phyloP scores from a whole-genome alignment of 2,888 invertebrate genomes.

The Hirtodrosophila trivittata region DNA sequence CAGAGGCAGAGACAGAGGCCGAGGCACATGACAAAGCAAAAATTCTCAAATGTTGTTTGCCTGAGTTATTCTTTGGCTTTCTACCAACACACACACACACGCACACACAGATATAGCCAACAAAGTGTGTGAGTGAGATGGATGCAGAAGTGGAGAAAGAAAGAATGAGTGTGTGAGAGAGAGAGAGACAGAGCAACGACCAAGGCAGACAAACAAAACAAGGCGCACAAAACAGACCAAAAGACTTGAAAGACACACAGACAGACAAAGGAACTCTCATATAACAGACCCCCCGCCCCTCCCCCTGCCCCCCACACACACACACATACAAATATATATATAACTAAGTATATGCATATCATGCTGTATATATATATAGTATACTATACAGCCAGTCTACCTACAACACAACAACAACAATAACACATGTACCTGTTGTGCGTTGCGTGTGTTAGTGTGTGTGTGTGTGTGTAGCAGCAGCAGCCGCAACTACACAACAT shows the following conservation, averaged over 20 bases:
- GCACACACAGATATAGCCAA: constrained; percentile 13
- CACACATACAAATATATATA: constrained; percentile 11
- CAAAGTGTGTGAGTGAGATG: no score
- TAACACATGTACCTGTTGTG: constrained; percentile 57
- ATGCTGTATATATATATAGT: constrained; percentile 28
- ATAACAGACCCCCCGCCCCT: constrained; percentile 54
- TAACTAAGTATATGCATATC: constrained; percentile 28
- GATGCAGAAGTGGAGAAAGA: no score
- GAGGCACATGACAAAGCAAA: constrained; percentile 62
- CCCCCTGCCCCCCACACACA: constrained; percentile 34
- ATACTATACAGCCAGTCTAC: no score
- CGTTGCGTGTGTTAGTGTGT: constrained; percentile 15
- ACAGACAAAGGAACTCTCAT: constrained; percentile 62
- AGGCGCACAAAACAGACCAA: constrained; percentile 13
- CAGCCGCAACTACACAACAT: constrained; percentile 21
- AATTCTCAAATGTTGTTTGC: constrained; percentile 60
- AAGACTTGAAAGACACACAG: constrained; percentile 34
- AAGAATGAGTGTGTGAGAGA: no score
- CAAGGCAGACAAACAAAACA: constrained; percentile 50
- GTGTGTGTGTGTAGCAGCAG: constrained; percentile 24
- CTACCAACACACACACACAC: constrained; percentile 56
- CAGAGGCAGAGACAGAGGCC: not conserved
- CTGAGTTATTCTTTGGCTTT: constrained; percentile 62
- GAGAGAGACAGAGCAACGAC: constrained; percentile 43
- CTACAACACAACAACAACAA: constrained; percentile 31